phyloP scores from a whole-genome alignment of 2,797 vertebrate species.

The Trachops cirrhosus region DNA sequence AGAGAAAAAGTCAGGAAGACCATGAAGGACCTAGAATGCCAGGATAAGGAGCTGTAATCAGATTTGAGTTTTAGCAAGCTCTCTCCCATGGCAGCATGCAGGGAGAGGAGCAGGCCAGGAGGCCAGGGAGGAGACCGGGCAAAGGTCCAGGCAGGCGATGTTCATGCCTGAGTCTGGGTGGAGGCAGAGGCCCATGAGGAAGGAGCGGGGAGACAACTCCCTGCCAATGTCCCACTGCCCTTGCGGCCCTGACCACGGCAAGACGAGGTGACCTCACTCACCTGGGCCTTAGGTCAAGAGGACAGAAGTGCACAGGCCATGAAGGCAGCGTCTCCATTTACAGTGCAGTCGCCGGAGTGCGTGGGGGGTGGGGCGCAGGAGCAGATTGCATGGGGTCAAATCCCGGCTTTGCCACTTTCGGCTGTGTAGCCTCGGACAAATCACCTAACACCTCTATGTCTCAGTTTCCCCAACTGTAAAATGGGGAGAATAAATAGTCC shows the following conservation, averaged over 20 bases:
- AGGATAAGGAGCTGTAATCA: neutral
- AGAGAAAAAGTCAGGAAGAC: neutral
- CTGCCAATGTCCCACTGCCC: neutral
- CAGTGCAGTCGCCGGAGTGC: fast-evolving
- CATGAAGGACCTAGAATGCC: neutral
- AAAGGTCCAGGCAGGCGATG: neutral
- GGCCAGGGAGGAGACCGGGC: neutral
- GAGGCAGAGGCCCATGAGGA: too few species aligned
- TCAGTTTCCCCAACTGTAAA: neutral
- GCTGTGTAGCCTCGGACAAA: neutral
- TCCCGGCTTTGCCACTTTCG: neutral
- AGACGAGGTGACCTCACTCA: neutral
- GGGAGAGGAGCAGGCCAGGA: neutral
- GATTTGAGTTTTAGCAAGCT: neutral
- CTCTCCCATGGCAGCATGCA: neutral
- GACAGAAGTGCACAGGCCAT: neutral
- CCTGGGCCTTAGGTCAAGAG: neutral
- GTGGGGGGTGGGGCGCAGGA: neutral
- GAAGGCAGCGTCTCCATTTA: neutral
- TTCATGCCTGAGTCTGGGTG: neutral
- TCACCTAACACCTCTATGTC: neutral
- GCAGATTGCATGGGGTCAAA: too few species aligned
- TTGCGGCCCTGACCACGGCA: neutral
- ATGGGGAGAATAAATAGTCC: neutral
- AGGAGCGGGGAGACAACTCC: neutral